phyloP scores from a whole-genome alignment of 2,888 invertebrate genomes.

The Clistopyga incitator region DNA sequence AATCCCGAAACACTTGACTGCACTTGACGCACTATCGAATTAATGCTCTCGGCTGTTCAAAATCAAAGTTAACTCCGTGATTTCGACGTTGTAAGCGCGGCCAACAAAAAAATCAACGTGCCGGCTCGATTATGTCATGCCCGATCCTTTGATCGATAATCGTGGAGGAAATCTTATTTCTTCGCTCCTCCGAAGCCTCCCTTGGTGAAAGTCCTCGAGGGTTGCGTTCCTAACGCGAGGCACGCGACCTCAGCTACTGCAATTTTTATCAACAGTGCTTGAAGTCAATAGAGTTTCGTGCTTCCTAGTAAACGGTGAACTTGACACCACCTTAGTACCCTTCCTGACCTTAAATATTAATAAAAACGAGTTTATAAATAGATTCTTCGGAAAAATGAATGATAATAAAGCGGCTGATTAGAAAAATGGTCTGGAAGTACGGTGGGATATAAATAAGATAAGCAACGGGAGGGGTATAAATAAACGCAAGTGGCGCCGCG shows the following conservation, averaged over 20 bases:
- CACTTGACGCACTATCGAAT: slow-evolving; percentile 47
- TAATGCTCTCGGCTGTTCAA: neutral
- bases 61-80: slow-evolving; percentile 11
- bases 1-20: slow-evolving; percentile 48
- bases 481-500: slow-evolving; percentile 4
- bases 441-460: neutral
- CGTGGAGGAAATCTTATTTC: neutral
- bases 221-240: neutral
- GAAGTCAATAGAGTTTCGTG: slow-evolving; percentile 4
- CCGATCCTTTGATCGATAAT: slow-evolving; percentile 21
- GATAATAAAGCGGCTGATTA: too few species aligned
- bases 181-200: neutral
- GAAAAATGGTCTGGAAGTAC: neutral
- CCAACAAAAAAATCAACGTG: neutral
- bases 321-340: slow-evolving; percentile 1
- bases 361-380: neutral
- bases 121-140: neutral
- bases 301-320: slow-evolving; percentile 8
- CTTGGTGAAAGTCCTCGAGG: neutral
- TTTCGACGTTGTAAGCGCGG: neutral
- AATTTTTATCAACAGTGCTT: slow-evolving; percentile 2
- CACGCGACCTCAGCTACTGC: slow-evolving; percentile 1
- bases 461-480: neutral
- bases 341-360: neutral
- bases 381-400: too few species aligned